phyloP scores from a whole-genome alignment of 2,113 vertebrate genomes.

The Urocitellus parryii region DNA sequence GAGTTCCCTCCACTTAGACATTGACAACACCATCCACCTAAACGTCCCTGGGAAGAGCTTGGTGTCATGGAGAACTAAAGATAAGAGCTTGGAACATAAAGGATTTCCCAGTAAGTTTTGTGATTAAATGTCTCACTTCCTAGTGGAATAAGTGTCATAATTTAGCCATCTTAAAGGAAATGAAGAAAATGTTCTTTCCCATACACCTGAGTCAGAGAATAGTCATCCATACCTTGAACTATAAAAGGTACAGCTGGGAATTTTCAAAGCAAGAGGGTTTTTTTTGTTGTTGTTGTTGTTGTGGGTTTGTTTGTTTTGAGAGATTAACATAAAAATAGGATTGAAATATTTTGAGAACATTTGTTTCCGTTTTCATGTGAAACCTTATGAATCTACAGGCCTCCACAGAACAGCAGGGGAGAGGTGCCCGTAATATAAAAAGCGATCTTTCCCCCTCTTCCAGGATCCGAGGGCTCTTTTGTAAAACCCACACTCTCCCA shows the following conservation, averaged over 20 bases:
- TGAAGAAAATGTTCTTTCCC: constrained; percentile 50
- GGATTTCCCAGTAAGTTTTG: neutral
- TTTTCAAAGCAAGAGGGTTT: constrained; percentile 32
- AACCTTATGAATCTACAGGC: constrained; percentile 13
- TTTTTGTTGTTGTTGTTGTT: no score
- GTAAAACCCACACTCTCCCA: constrained; percentile 61
- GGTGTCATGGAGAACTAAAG: no score
- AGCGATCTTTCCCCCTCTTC: neutral
- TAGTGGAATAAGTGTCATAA: neutral
- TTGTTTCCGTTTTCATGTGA: constrained; percentile 39
- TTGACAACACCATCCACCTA: neutral
- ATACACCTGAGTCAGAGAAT: neutral
- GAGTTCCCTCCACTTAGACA: neutral
- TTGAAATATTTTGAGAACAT: constrained; percentile 57
- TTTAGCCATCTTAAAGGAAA: constrained; percentile 50
- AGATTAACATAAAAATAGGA: constrained; percentile 24
- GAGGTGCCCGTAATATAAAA: neutral
- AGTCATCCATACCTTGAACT: constrained; percentile 25
- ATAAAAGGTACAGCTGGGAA: constrained; percentile 50
- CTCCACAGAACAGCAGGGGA: neutral
- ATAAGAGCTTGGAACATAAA: neutral
- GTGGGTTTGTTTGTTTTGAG: neutral
- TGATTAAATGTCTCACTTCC: constrained; percentile 18
- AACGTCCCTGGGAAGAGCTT: neutral
- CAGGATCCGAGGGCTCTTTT: constrained; percentile 40